Evolutionary conservation across 2,888 invertebrate species (phyloP).

Genomic region (Ophion slaviceki): DNA sequence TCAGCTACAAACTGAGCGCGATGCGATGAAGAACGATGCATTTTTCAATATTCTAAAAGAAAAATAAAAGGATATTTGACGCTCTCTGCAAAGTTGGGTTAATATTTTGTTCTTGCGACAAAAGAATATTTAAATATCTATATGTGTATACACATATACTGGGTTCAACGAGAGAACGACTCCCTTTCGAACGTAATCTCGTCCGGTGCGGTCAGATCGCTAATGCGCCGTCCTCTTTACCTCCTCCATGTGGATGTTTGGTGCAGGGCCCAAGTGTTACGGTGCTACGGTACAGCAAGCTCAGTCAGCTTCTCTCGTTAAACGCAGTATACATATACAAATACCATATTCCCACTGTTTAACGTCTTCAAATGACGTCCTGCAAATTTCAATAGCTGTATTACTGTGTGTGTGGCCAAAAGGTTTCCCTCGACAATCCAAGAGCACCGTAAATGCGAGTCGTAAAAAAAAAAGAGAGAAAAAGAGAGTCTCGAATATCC

Average conservation of each 20-base stretch:
- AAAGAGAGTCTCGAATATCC: slow-evolving; percentile 27
- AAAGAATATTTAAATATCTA: no score
- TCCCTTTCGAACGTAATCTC: no score
- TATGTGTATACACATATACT: no score
- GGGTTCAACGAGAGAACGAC: no score
- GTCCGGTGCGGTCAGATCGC: no score
- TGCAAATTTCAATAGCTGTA: slow-evolving; percentile 43
- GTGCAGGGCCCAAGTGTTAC: no score
- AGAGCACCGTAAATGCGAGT: slow-evolving; percentile 60
- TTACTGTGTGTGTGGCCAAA: slow-evolving; percentile 53
- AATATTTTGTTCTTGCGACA: background rate
- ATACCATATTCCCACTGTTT: background rate
- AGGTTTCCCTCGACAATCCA: slow-evolving; percentile 21
- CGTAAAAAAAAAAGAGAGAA: slow-evolving; percentile 33
- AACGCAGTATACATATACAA: background rate
- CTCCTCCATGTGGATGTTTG: no score
- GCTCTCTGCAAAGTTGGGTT: background rate
- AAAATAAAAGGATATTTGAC: background rate
- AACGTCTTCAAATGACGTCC: slow-evolving; percentile 25
- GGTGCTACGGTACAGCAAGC: no score
- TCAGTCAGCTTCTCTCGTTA: no score
- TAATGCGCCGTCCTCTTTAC: no score
- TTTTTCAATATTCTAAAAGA: slow-evolving; percentile 23
- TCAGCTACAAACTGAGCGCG: background rate
- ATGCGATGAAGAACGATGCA: background rate